Base-by-base conservation (phyloP, 2,113 vertebrate genomes). In the Capreolus pygargus region DNA sequence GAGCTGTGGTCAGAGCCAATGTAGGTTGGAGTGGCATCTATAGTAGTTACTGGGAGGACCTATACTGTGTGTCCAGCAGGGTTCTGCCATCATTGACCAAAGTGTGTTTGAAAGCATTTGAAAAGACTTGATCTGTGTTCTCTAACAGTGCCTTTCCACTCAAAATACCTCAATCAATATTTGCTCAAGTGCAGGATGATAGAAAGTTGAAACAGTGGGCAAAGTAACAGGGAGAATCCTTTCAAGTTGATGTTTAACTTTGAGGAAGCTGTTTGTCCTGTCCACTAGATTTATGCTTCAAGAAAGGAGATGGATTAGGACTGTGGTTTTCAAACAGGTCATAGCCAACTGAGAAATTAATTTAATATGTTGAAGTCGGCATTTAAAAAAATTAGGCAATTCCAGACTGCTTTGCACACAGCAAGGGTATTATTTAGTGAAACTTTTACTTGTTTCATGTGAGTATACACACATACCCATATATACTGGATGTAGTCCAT, bases 161-260 rank as follows among this genome's bases (percentile, higher is more conserved):
- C 70, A 92, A 89, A 96, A 97, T 98, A 90, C 84, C 47, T 94
- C 91, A 76, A 36, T 85, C 92, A 95, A 85, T 94, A 87, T 97
- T 97, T 96, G 95, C 67, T 87, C 52, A 96, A 94, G 90, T 86
- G 23, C 25, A 92, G 92, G 21, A 43, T 81, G 74, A 58, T 54
- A 82, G 52, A 74, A 96, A 94, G 55, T 93, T 57, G 52, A 92
- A 97, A 94, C 7, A 23, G 28, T 86, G 86, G 91, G 45, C 93
- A 97, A 97, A 96, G 64, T 61, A 92, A 87, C 95, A 91, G 54
- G 67, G 81, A 96, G 82, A 97, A 97, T 81, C 57, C 45, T 95
- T 92, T 82, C 36, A 47, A 93, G 86, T 67, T 97, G 92, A 97
- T 97, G 70, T 97, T 95, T 96, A 95, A 97, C 96, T 95, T 89